Evolutionary conservation across 2,888 invertebrate genomes (phyloP).

Genomic region (Cephonodes hylas): DNA sequence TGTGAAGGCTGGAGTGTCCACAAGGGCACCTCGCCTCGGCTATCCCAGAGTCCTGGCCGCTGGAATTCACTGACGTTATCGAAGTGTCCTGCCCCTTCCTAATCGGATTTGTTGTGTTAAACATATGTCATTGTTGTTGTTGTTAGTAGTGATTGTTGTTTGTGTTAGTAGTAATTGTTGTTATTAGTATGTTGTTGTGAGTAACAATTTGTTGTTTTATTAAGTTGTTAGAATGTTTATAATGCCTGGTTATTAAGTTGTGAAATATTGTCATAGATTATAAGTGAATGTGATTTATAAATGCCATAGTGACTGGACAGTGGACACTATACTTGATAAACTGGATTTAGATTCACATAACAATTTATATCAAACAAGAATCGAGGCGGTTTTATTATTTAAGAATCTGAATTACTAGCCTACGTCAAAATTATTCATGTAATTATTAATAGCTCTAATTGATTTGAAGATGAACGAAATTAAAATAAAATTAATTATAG

Average conservation of each 20-base stretch:
- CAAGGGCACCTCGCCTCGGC: constrained; percentile 83
- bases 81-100: constrained; percentile 85
- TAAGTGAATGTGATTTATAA: neutral
- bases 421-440: too few relatives aligned
- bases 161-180: neutral
- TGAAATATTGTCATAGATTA: neutral
- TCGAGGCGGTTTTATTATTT: too few relatives aligned
- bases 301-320: neutral
- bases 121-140: constrained; percentile 12
- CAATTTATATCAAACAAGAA: too few relatives aligned
- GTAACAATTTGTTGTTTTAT: neutral
- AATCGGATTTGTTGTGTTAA: constrained; percentile 33
- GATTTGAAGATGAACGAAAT: too few relatives aligned
- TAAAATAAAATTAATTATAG: too few relatives aligned
- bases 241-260: neutral
- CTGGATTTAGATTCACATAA: neutral
- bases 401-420: too few relatives aligned
- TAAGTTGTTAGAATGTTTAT: neutral
- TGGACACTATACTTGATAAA: neutral
- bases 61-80: constrained; percentile 90
- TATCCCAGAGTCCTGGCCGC: constrained; percentile 91
- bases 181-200: neutral
- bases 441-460: too few relatives aligned
- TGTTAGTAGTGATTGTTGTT: constrained; percentile 9
- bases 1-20: constrained; percentile 84